Conservation (phyloP, 2,888 invertebrate genomes). For the Alentia gelatinosa region DNA sequence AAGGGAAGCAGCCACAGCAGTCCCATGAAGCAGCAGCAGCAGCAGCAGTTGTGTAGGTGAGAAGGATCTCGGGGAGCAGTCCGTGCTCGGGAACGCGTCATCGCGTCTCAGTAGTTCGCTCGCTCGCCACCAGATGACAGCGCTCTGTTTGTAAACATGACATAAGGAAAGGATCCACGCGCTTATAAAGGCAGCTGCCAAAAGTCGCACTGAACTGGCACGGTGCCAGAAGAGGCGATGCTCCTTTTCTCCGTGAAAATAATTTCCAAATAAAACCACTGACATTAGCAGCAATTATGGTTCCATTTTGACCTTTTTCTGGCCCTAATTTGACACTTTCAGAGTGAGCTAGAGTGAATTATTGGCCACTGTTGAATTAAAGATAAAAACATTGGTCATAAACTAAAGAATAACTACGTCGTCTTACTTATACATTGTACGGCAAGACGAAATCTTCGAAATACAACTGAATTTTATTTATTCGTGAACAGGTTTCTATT, state of each 20-base stretch:
- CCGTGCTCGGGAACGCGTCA: too few species aligned
- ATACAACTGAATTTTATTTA: too few species aligned
- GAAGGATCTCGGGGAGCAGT: too few species aligned
- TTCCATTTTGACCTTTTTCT: background rate
- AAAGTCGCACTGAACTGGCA: background rate
- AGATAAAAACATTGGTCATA: background rate
- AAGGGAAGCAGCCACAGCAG: too few species aligned
- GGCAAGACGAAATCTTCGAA: too few species aligned
- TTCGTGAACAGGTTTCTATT: too few species aligned
- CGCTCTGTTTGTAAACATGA: background rate
- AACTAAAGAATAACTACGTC: too few species aligned
- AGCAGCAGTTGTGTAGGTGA: too few species aligned
- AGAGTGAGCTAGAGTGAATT: background rate
- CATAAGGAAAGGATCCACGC: background rate
- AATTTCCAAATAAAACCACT: background rate
- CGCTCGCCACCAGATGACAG: background rate
- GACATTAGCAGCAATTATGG: background rate
- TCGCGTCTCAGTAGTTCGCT: background rate
- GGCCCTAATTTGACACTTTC: background rate
- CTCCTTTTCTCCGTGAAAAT: too few species aligned
- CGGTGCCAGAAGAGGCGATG: background rate
- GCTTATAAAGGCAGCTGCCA: too few species aligned
- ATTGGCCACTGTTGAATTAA: conserved; percentile 1
- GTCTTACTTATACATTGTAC: too few species aligned
- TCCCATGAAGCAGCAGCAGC: too few species aligned